phyloP scores from a whole-genome alignment of 2,113 vertebrate species.

The Osmerus mordax region DNA sequence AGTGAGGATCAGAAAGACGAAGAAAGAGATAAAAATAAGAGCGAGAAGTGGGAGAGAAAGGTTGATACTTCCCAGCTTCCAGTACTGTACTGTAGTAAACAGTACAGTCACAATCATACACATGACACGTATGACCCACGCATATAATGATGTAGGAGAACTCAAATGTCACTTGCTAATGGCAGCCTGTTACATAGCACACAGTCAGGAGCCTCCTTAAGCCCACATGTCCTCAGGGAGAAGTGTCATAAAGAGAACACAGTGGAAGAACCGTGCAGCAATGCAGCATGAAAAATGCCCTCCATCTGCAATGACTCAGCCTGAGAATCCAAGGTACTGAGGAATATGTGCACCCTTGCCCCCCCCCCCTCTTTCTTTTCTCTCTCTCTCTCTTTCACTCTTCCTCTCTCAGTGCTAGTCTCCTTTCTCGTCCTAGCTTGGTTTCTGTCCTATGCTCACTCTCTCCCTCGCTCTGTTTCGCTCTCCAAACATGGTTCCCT shows the following conservation, averaged over 20 bases:
- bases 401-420: background rate
- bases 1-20: background rate
- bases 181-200: slow-evolving; percentile 55
- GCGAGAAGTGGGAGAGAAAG: background rate
- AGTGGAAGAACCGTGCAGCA: slow-evolving; percentile 36
- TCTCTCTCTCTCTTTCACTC: background rate
- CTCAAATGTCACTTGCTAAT: slow-evolving; percentile 55
- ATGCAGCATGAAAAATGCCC: slow-evolving; percentile 68
- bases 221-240: slow-evolving; percentile 50
- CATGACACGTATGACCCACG: slow-evolving; percentile 20
- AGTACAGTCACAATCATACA: slow-evolving; percentile 33
- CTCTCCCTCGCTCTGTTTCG: slow-evolving; percentile 1
- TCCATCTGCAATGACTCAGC: slow-evolving; percentile 67
- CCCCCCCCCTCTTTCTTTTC: background rate
- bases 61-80: slow-evolving; percentile 10
- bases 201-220: slow-evolving; percentile 57
- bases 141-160: slow-evolving; percentile 30
- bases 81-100: slow-evolving; percentile 2
- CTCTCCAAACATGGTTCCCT: slow-evolving; percentile 4
- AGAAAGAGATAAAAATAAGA: background rate
- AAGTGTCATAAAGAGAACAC: slow-evolving; percentile 56
- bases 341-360: slow-evolving; percentile 45
- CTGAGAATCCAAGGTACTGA: slow-evolving; percentile 58
- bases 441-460: slow-evolving; percentile 26
- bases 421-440: slow-evolving; percentile 16